phyloP scores from a whole-genome alignment of 2,797 vertebrate genomes.

The Sebastes reedi region DNA sequence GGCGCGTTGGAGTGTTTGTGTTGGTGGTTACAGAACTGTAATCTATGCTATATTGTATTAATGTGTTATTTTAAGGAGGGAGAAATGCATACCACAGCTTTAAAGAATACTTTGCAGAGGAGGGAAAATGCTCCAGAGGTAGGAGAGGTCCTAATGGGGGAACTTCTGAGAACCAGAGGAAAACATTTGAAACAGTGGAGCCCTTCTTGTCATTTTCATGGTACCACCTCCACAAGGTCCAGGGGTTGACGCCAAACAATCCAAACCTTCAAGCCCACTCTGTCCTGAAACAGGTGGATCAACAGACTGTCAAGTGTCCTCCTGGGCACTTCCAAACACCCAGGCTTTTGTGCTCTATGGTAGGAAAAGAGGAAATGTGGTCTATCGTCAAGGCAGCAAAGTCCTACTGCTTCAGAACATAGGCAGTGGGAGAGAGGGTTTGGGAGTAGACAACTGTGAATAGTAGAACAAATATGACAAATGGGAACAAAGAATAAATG shows the following conservation, averaged over 20 bases:
- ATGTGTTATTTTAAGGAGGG: background rate
- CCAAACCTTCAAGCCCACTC: conserved; percentile 39
- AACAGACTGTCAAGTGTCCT: conserved; percentile 50
- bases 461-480: background rate
- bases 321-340: conserved; percentile 19
- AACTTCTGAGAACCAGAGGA: conserved; percentile 1
- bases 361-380: conserved; percentile 14
- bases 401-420: background rate
- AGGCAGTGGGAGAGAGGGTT: background rate
- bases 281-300: conserved; percentile 57
- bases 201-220: conserved; percentile 25
- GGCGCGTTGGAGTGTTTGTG: background rate
- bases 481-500: background rate
- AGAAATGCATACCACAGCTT: background rate
- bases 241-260: conserved; percentile 27
- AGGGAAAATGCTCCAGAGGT: conserved; percentile 8
- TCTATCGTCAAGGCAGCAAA: background rate
- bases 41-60: conserved; percentile 3
- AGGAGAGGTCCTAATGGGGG: background rate
- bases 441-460: background rate
- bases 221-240: conserved; percentile 50
- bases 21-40: background rate
- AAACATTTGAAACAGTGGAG: conserved; percentile 31
- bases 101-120: conserved; percentile 16
- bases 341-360: conserved; percentile 39